Conservation (phyloP, 2,888 invertebrate genomes). For the Antheraea yamamai region DNA sequence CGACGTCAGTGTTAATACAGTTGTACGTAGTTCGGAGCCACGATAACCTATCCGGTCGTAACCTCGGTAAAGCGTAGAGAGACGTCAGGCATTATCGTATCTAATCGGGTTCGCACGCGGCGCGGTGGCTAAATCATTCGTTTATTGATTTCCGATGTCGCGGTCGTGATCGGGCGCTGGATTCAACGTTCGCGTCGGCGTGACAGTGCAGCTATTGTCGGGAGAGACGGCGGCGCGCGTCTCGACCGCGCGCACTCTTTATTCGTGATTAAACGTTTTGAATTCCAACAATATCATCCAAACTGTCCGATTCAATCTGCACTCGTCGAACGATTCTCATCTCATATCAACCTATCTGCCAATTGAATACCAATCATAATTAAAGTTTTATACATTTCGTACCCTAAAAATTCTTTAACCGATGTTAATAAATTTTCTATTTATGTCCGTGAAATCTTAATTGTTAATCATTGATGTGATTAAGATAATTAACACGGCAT, state of each 20-base stretch:
- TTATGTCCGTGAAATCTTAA: slow-evolving; percentile 38
- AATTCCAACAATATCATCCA: slow-evolving; percentile 78
- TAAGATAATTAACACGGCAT: slow-evolving; percentile 39
- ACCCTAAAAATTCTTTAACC: slow-evolving; percentile 1
- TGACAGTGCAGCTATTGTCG: slow-evolving; percentile 77
- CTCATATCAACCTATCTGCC: slow-evolving; percentile 55
- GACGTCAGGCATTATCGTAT: slow-evolving; percentile 75
- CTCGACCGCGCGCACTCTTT: slow-evolving; percentile 60
- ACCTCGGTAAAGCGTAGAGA: slow-evolving; percentile 59
- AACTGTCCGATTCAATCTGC: slow-evolving; percentile 73
- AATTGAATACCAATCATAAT: slow-evolving; percentile 3
- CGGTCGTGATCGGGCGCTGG: slow-evolving; percentile 79
- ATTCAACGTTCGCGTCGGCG: slow-evolving; percentile 62
- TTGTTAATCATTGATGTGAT: slow-evolving; percentile 43
- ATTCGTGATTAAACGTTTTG: slow-evolving; percentile 78
- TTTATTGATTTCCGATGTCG: slow-evolving; percentile 82
- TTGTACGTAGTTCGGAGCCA: slow-evolving; percentile 61
- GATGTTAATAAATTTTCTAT: not conserved
- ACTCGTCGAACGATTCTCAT: slow-evolving; percentile 49
- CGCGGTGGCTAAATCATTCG: slow-evolving; percentile 81
- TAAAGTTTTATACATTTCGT: not conserved
- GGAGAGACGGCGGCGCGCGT: slow-evolving; percentile 55
- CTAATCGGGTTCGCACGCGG: slow-evolving; percentile 82
- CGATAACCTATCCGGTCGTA: slow-evolving; percentile 74
- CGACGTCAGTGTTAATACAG: slow-evolving; percentile 62